Conservation (phyloP, 2,888 invertebrate genomes). For the Meteorus cinctellus region DNA sequence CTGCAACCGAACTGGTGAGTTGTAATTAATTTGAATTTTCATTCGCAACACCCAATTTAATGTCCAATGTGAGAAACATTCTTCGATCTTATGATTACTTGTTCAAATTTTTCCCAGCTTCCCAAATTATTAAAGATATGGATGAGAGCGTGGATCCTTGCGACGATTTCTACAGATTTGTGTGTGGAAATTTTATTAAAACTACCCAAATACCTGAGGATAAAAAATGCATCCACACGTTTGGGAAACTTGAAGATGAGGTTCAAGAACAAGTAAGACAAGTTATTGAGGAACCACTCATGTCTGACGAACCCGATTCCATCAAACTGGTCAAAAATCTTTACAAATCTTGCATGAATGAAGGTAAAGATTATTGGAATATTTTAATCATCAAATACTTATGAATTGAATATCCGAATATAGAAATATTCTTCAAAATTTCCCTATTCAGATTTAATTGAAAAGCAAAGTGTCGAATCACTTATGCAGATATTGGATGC, state of each 20-base stretch:
- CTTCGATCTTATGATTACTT: background rate
- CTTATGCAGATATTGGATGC: conserved; percentile 81
- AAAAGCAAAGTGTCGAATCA: conserved; percentile 84
- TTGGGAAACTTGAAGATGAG: conserved; percentile 82
- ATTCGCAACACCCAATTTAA: background rate
- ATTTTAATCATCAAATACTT: background rate
- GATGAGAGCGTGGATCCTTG: conserved; percentile 82
- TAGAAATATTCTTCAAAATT: background rate
- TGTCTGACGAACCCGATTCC: conserved; percentile 78
- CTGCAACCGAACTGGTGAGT: conserved; percentile 84
- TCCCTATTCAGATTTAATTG: conserved; percentile 81
- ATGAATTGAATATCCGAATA: background rate
- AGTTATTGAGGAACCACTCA: conserved; percentile 78
- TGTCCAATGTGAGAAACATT: background rate
- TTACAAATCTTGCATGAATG: conserved; percentile 92
- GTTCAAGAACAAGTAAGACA: conserved; percentile 81
- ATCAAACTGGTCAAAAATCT: conserved; percentile 86
- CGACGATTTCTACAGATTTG: conserved; percentile 77
- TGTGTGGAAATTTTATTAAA: conserved; percentile 82
- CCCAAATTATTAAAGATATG: conserved; percentile 82
- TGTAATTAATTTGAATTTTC: background rate
- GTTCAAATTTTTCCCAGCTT: conserved; percentile 76
- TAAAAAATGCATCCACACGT: conserved; percentile 82
- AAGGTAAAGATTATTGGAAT: conserved; percentile 76
- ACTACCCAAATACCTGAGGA: conserved; percentile 84